phyloP scores from a whole-genome alignment of 2,113 vertebrate genomes.

The Apaloderma vittatum region DNA sequence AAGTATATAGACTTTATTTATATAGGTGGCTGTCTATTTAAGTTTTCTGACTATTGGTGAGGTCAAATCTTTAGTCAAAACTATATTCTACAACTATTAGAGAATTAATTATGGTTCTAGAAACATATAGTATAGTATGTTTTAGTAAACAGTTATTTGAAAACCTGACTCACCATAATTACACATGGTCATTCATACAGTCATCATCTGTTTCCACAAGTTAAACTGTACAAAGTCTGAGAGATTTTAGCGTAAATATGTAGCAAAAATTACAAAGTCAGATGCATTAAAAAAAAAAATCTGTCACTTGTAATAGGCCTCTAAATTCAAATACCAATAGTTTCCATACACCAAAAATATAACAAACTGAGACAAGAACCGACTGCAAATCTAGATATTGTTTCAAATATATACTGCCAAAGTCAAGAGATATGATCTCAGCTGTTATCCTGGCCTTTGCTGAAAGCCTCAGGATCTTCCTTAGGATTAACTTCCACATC shows the following conservation, averaged over 20 bases:
- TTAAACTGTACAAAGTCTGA: background rate
- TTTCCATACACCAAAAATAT: background rate
- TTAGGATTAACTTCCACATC: background rate
- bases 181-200: background rate
- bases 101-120: background rate
- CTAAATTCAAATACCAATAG: background rate
- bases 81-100: background rate
- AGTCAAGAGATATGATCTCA: background rate
- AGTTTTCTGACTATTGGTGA: background rate
- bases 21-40: background rate
- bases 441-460: background rate
- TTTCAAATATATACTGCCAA: background rate
- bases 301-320: background rate
- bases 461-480: background rate
- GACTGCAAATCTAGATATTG: background rate
- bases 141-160: background rate
- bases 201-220: background rate
- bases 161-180: background rate
- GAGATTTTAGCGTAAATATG: background rate
- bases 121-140: background rate
- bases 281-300: background rate
- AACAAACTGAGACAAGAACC: background rate
- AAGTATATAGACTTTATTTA: background rate
- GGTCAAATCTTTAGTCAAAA: background rate
- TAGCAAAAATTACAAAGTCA: background rate